These are phyloP conservation scores for Cololabis saira DNA, from an alignment of 2,113 vertebrate species.

Conservation along the genomic window DNA sequence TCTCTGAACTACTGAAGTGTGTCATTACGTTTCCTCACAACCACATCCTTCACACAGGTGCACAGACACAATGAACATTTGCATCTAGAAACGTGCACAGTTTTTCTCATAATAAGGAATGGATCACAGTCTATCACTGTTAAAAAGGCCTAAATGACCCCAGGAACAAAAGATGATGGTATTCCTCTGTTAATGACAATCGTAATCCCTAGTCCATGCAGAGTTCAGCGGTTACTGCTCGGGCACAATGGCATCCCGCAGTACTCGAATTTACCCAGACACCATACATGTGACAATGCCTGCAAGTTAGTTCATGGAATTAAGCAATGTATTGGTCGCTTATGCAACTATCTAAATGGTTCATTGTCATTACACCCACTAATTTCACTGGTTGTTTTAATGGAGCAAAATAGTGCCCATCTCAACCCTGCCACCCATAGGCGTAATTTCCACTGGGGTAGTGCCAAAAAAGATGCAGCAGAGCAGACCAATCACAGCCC, in stretches of 20 bases:
- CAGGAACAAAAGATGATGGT: constrained; percentile 10
- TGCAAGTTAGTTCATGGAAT: no score
- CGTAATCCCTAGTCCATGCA: neutral
- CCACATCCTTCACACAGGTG: constrained; percentile 58
- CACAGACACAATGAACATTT: neutral
- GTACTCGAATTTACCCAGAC: neutral
- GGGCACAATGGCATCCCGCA: neutral
- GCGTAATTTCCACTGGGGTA: no score
- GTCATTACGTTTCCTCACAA: constrained; percentile 73
- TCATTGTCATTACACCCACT: no score
- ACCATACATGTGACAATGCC: neutral
- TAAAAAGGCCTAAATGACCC: constrained; percentile 12
- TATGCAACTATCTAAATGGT: no score
- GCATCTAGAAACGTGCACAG: neutral
- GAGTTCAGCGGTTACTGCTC: constrained; percentile 1
- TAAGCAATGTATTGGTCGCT: no score
- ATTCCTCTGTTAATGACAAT: constrained; percentile 5
- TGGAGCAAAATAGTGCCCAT: no score
- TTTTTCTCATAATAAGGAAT: constrained; percentile 7
- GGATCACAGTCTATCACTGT: constrained; percentile 23
- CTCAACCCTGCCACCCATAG: no score
- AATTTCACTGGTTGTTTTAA: no score
- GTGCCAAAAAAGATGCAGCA: no score
- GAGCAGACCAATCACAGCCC: no score
- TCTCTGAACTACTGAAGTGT: constrained; percentile 75